phyloP scores from a whole-genome alignment of 2,888 invertebrate genomes.

The Cheilosia grossa region DNA sequence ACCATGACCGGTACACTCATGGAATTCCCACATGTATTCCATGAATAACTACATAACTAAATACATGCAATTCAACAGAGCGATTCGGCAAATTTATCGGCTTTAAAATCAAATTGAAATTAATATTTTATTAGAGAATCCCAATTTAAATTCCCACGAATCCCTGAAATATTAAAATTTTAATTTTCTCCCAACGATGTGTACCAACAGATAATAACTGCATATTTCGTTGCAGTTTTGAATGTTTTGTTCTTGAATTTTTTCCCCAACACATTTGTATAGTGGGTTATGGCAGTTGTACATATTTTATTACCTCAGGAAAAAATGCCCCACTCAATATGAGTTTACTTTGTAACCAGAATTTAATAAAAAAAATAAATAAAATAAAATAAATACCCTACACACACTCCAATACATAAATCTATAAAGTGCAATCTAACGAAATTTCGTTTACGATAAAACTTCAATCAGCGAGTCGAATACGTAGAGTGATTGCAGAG shows the following conservation, averaged over 20 bases:
- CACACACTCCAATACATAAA: neutral
- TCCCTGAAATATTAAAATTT: constrained; percentile 71
- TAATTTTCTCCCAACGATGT: constrained; percentile 68
- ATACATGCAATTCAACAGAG: neutral
- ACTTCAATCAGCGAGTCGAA: constrained; percentile 37
- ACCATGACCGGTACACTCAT: neutral
- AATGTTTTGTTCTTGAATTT: neutral
- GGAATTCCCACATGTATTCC: neutral
- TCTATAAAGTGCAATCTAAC: constrained; percentile 54
- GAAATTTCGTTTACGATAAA: constrained; percentile 43
- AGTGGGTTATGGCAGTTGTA: constrained; percentile 15
- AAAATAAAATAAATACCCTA: neutral
- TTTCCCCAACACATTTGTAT: constrained; percentile 10
- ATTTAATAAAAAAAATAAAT: constrained; percentile 13
- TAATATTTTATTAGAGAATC: constrained; percentile 69
- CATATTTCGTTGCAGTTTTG: constrained; percentile 31
- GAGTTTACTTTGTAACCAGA: constrained; percentile 3
- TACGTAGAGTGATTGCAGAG: neutral
- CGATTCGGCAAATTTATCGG: constrained; percentile 51
- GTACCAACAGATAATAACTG: constrained; percentile 50
- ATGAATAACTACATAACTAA: neutral
- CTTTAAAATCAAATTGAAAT: constrained; percentile 72
- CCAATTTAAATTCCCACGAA: constrained; percentile 49
- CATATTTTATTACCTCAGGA: constrained; percentile 31
- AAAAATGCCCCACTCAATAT: neutral